phyloP scores from a whole-genome alignment of 2,888 invertebrate genomes.

The Sericinus montela region DNA sequence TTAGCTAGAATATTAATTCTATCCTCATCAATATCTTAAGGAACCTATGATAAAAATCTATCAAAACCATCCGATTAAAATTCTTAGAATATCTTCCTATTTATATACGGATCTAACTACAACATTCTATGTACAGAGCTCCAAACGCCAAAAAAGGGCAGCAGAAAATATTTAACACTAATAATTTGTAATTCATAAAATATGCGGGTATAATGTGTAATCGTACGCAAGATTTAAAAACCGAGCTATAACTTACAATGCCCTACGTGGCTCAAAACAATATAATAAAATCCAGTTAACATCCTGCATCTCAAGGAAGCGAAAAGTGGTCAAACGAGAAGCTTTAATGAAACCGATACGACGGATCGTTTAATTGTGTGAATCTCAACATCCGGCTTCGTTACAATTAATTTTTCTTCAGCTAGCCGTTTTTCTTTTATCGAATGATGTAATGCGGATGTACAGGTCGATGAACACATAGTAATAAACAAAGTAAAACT shows the following conservation, averaged over 20 bases:
- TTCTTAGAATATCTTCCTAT: no score
- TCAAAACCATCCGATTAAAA: no score
- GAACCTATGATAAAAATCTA: no score
- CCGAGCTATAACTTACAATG: neutral
- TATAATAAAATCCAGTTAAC: conserved; percentile 47
- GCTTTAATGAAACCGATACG: conserved; percentile 29
- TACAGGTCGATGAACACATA: conserved; percentile 22
- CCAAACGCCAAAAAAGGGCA: no score
- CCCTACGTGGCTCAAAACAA: neutral
- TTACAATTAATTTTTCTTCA: conserved; percentile 67
- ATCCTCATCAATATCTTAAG: no score
- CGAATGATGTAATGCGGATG: conserved; percentile 69
- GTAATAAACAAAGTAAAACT: conserved; percentile 7
- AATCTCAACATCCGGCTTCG: conserved; percentile 66
- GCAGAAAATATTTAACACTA: no score
- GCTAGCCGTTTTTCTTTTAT: conserved; percentile 58
- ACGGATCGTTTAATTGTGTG: conserved; percentile 58
- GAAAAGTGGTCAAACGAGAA: conserved; percentile 42
- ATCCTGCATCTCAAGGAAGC: conserved; percentile 58
- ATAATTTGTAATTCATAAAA: no score
- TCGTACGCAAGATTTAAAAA: no score
- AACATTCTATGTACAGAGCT: no score
- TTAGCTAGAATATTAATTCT: no score
- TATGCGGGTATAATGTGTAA: no score
- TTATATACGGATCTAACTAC: no score